These are phyloP conservation scores for Malurus leucopterus DNA, from an alignment of 2,797 vertebrate genomes.

Conservation along the genomic window DNA sequence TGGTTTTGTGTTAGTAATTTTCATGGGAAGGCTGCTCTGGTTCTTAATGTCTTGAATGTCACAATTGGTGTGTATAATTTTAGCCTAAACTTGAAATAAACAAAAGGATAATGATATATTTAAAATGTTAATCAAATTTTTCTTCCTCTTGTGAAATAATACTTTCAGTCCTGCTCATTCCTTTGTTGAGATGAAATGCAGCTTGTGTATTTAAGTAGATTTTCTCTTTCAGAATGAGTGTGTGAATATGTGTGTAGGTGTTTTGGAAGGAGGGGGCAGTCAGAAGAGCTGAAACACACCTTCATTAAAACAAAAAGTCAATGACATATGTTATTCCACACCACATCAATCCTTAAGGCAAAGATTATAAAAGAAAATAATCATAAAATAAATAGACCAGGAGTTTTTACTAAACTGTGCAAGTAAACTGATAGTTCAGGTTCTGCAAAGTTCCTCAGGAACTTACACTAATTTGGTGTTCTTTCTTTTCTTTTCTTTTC, in stretches of 20 bases:
- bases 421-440: background rate
- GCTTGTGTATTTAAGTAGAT: background rate
- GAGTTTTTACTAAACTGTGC: background rate
- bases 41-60: background rate
- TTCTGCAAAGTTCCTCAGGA: background rate
- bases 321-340: background rate
- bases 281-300: background rate
- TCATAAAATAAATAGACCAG: background rate
- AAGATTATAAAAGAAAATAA: background rate
- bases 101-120: background rate
- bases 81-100: background rate
- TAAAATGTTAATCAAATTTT: background rate
- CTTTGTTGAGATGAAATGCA: background rate
- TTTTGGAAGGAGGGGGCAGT: background rate
- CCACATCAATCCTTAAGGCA: background rate
- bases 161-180: background rate
- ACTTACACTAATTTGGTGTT: background rate
- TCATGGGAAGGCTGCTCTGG: background rate
- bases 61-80: background rate
- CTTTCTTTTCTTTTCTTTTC: rapidly evolving
- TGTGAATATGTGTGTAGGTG: background rate
- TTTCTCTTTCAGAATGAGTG: background rate
- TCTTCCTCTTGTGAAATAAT: conserved; percentile 11
- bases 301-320: background rate
- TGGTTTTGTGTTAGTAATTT: background rate